phyloP scores from a whole-genome alignment of 2,113 vertebrate species.

The Salvelinus alpinus region DNA sequence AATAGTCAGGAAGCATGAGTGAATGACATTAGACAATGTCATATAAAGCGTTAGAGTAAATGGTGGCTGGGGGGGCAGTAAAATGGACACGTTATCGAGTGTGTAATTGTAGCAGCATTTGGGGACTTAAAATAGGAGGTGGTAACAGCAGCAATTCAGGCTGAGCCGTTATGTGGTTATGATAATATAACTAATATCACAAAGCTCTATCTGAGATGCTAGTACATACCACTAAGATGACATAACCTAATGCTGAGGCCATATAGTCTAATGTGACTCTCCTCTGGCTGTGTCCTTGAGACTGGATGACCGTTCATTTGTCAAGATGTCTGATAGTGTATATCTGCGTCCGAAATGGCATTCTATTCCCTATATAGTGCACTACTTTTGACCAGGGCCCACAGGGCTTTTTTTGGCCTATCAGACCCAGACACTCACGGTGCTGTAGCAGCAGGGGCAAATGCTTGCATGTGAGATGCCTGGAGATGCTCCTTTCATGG shows the following conservation, averaged over 20 bases:
- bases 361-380: too few species aligned
- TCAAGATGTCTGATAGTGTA: background rate
- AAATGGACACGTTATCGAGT: background rate
- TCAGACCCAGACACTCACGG: too few species aligned
- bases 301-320: background rate
- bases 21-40: too few species aligned
- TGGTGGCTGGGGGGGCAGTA: background rate
- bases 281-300: background rate
- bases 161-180: background rate
- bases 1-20: too few species aligned
- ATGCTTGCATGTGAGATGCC: background rate
- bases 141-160: background rate
- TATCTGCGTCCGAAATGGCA: background rate
- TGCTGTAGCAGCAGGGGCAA: too few species aligned
- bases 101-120: background rate
- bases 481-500: conserved; percentile 12
- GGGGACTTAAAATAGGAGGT: background rate
- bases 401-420: too few species aligned
- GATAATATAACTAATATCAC: background rate
- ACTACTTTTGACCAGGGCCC: too few species aligned
- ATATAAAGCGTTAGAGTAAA: too few species aligned
- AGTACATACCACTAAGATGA: too few species aligned
- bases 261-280: background rate
- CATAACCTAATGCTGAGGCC: too few species aligned
- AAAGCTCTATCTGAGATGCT: too few species aligned